These are phyloP conservation scores for Thymelicus sylvestris DNA, from an alignment of 2,888 invertebrate species.

Conservation along the genomic window DNA sequence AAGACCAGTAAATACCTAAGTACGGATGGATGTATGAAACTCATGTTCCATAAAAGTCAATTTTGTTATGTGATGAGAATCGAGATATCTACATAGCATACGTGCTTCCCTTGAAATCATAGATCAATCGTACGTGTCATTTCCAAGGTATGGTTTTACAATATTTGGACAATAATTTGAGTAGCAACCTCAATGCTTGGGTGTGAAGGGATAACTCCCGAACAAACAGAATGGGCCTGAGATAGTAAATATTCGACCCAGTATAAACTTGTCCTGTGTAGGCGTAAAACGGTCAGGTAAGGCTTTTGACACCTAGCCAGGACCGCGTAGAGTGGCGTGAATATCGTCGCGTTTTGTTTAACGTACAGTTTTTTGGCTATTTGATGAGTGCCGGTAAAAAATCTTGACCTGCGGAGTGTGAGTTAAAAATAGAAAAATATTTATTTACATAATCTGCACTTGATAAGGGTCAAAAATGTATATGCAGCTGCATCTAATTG, in stretches of 20 bases:
- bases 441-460: constrained; percentile 11
- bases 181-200: constrained; percentile 66
- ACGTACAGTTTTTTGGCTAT: constrained; percentile 70
- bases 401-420: constrained; percentile 54
- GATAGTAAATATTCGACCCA: constrained; percentile 68
- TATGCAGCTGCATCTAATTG: neutral
- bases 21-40: neutral
- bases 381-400: constrained; percentile 60
- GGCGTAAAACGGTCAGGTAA: constrained; percentile 79
- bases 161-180: constrained; percentile 75
- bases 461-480: constrained; percentile 9
- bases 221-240: constrained; percentile 73
- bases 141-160: constrained; percentile 58
- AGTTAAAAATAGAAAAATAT: constrained; percentile 51
- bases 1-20: too few species aligned
- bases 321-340: constrained; percentile 69
- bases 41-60: neutral
- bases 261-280: constrained; percentile 63
- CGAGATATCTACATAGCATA: constrained; percentile 6
- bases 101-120: constrained; percentile 28
- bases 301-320: constrained; percentile 82
- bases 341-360: constrained; percentile 77
- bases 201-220: constrained; percentile 82
- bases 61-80: neutral
- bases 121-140: constrained; percentile 55